A percentile compares a stretch with the other conserved stretches of the same genome.
These are phyloP conservation scores for Oophaga pumilio DNA, from an alignment of 2,113 vertebrate species.

Conservation along the genomic window DNA sequence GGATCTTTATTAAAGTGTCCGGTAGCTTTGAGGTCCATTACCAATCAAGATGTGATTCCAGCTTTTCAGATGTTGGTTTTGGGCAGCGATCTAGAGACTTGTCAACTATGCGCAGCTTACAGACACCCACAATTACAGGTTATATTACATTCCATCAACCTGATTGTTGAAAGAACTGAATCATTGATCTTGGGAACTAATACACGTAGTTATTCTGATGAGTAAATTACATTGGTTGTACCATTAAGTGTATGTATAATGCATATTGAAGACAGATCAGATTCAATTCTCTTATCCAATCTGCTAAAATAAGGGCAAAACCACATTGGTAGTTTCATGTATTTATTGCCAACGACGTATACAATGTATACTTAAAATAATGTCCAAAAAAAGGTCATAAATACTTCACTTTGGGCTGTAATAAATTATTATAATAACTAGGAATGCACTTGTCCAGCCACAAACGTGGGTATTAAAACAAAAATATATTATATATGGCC, in stretches of 20 bases:
- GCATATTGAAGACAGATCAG: neutral
- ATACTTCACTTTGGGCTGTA: slow-evolving; percentile 90
- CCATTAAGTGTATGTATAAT: neutral
- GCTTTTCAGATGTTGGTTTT: neutral
- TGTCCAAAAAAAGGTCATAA: slow-evolving; percentile 71
- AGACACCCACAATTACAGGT: slow-evolving; percentile 19
- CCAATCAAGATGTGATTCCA: neutral
- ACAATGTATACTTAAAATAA: slow-evolving; percentile 75
- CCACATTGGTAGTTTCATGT: slow-evolving; percentile 45
- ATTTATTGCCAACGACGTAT: slow-evolving; percentile 78
- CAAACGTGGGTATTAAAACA: slow-evolving; percentile 69
- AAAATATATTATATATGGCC: slow-evolving; percentile 68
- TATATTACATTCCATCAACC: slow-evolving; percentile 39
- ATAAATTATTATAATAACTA: slow-evolving; percentile 90
- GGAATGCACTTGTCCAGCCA: slow-evolving; percentile 84
- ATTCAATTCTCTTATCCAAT: neutral
- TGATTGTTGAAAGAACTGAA: neutral
- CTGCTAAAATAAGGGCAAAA: neutral
- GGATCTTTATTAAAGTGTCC: neutral
- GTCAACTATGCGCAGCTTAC: neutral
- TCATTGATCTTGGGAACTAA: neutral
- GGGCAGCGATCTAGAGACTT: neutral
- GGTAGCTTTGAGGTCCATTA: neutral
- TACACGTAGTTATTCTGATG: neutral
- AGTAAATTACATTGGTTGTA: neutral